Conservation (phyloP, 2,888 invertebrate species). For the Pasiphila rectangulata region DNA sequence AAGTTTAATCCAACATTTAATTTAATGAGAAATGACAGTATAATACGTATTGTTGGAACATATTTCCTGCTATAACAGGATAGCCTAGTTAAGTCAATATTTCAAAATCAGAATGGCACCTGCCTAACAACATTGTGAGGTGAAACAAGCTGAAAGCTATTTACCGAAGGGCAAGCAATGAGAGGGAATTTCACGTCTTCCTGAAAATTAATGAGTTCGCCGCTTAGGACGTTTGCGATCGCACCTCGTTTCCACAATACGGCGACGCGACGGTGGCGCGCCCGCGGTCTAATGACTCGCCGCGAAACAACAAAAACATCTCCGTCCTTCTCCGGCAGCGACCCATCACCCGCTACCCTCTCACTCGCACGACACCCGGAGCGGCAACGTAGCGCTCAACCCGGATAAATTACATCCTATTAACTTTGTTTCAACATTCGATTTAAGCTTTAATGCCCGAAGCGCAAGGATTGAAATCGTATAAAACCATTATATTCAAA, state of each 20-base stretch:
- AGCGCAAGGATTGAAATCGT: slow-evolving; percentile 76
- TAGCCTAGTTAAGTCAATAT: slow-evolving; percentile 28
- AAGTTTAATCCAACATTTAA: no score
- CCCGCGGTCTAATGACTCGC: slow-evolving; percentile 68
- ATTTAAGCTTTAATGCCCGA: slow-evolving; percentile 74
- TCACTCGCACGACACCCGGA: slow-evolving; percentile 64
- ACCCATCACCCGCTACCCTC: slow-evolving; percentile 38
- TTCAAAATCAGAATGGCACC: slow-evolving; percentile 21
- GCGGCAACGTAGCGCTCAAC: slow-evolving; percentile 74
- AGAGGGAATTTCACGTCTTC: slow-evolving; percentile 71
- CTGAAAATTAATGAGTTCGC: slow-evolving; percentile 77
- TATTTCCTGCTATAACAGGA: slow-evolving; percentile 23
- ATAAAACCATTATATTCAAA: slow-evolving; percentile 55
- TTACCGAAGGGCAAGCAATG: slow-evolving; percentile 62
- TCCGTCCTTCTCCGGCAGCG: slow-evolving; percentile 48
- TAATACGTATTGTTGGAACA: no score
- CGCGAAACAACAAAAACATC: slow-evolving; percentile 62
- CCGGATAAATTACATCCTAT: slow-evolving; percentile 80
- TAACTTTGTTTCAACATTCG: slow-evolving; percentile 73
- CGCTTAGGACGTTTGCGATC: slow-evolving; percentile 72
- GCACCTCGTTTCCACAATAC: slow-evolving; percentile 68
- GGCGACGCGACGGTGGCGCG: slow-evolving; percentile 53
- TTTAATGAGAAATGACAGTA: no score
- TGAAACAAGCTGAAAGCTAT: slow-evolving; percentile 62
- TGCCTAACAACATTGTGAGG: slow-evolving; percentile 32